Evolutionary conservation across 2,888 invertebrate species (phyloP).

Genomic region (Ecliptopera silaceata): DNA sequence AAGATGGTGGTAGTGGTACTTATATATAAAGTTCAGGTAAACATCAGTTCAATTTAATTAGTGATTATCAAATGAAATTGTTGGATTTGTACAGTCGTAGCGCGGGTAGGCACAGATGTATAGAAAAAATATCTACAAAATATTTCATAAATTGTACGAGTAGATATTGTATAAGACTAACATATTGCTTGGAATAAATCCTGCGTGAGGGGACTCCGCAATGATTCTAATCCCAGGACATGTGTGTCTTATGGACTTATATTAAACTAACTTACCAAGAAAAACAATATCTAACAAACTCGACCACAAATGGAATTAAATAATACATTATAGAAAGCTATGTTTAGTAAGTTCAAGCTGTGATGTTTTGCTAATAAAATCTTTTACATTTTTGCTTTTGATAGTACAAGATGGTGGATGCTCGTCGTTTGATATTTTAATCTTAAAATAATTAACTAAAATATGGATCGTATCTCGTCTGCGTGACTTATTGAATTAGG

Average conservation of each 20-base stretch:
- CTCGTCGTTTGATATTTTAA: too few species aligned
- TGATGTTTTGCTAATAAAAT: too few species aligned
- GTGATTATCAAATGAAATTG: too few species aligned
- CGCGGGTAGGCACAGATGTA: background rate
- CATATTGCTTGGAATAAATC: slow-evolving; percentile 18
- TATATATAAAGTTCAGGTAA: too few species aligned
- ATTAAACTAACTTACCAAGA: slow-evolving; percentile 62
- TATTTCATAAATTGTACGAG: background rate
- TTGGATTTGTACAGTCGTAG: background rate
- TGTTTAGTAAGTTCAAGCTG: background rate
- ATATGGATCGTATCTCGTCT: too few species aligned
- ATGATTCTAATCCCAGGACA: slow-evolving; percentile 72
- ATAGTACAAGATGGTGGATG: too few species aligned
- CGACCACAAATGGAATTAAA: background rate
- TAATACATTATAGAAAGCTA: background rate
- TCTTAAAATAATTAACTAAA: too few species aligned
- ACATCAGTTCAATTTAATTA: too few species aligned
- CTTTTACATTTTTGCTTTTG: too few species aligned
- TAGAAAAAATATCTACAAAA: background rate
- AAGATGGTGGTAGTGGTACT: too few species aligned
- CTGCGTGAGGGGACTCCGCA: slow-evolving; percentile 52
- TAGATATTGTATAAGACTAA: slow-evolving; percentile 1
- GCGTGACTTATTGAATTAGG: too few species aligned
- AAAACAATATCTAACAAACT: slow-evolving; percentile 14
- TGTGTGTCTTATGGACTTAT: slow-evolving; percentile 72